A percentile compares a stretch with the other conserved stretches of the same genome.
Conservation (phyloP, 2,888 invertebrate species). For the Erpobdella octoculata region DNA sequence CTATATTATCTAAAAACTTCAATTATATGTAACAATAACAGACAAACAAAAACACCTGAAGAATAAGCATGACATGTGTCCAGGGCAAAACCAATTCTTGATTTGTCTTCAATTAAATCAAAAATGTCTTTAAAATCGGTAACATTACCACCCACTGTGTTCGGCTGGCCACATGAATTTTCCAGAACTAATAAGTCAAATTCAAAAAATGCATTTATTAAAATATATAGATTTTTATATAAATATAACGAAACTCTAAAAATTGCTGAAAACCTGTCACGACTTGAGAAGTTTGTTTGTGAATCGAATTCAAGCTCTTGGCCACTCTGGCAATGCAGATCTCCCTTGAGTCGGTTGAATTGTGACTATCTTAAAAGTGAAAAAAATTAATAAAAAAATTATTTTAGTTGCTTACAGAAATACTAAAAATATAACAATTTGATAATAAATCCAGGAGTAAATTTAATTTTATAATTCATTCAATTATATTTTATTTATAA, state of each 20-base stretch:
- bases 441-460: neutral
- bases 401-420: neutral
- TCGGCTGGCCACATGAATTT: constrained; percentile 52
- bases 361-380: neutral
- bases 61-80: constrained; percentile 55
- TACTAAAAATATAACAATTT: neutral
- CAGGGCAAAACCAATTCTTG: constrained; percentile 53
- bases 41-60: constrained; percentile 44
- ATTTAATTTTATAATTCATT: too few relatives aligned
- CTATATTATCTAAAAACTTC: neutral
- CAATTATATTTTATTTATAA: too few relatives aligned
- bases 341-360: neutral
- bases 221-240: too few relatives aligned
- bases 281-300: neutral
- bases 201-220: too few relatives aligned
- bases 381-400: neutral
- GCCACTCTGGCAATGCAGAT: neutral
- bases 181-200: constrained; percentile 46
- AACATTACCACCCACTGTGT: constrained; percentile 52
- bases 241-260: too few relatives aligned
- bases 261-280: too few relatives aligned
- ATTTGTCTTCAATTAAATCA: constrained; percentile 47
- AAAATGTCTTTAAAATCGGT: constrained; percentile 50
- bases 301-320: neutral
- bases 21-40: neutral